Conservation (phyloP, 2,888 invertebrate species). For the Cecidostiba fungosa region DNA sequence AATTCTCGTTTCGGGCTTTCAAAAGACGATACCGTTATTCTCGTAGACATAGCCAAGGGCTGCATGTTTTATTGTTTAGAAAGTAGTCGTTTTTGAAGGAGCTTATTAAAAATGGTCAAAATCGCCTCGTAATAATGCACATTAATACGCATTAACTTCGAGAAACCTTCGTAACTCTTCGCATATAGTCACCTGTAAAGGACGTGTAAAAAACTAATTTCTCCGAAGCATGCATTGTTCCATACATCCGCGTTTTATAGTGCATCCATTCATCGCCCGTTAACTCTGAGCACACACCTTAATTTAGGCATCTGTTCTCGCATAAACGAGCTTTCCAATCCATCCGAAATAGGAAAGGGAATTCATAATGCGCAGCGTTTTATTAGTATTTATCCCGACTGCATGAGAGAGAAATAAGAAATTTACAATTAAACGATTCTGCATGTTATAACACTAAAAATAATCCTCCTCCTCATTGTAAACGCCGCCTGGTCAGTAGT, state of each 20-base stretch:
- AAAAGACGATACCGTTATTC: neutral
- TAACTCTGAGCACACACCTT: slow-evolving; percentile 28
- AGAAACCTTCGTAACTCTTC: slow-evolving; percentile 1
- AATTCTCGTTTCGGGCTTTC: neutral
- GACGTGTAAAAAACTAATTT: slow-evolving; percentile 11
- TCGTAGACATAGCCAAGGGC: neutral
- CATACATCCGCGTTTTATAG: slow-evolving; percentile 8
- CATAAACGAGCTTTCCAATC: slow-evolving; percentile 46
- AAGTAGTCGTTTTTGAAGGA: neutral
- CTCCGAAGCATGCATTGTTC: slow-evolving; percentile 34
- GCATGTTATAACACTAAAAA: neutral
- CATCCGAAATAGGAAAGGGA: slow-evolving; percentile 14
- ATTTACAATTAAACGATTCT: neutral
- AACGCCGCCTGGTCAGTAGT: neutral
- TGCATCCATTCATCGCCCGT: slow-evolving; percentile 27
- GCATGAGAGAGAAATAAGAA: neutral
- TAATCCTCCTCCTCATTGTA: neutral
- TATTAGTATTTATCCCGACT: neutral
- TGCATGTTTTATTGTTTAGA: neutral
- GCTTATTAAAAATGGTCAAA: neutral
- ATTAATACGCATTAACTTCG: neutral
- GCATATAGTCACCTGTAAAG: neutral
- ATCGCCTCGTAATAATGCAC: neutral
- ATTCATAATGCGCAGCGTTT: neutral
- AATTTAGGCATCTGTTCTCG: slow-evolving; percentile 14